Conservation (phyloP, 2,888 invertebrate genomes). For the Zelleria hepariella region DNA sequence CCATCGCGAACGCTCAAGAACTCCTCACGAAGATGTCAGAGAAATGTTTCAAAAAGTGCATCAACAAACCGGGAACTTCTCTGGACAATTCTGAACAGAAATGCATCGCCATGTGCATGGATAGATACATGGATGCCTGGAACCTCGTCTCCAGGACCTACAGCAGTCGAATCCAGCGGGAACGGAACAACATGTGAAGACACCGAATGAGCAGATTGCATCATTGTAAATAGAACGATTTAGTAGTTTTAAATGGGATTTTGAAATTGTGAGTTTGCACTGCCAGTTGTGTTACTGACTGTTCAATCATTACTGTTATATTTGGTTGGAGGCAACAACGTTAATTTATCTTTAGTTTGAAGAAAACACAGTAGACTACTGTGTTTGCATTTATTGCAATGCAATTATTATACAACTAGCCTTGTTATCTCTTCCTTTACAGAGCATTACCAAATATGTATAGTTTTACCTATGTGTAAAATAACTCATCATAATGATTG, state of each 20-base stretch:
- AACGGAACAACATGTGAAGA: slow-evolving; percentile 75
- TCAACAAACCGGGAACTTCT: slow-evolving; percentile 90
- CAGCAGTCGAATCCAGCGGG: slow-evolving; percentile 86
- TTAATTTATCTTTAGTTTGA: not conserved
- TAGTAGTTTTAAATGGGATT: slow-evolving; percentile 45
- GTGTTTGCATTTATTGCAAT: not conserved
- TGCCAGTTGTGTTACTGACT: slow-evolving; percentile 41
- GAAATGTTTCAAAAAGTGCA: slow-evolving; percentile 97
- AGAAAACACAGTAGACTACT: not conserved
- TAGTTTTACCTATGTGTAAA: not conserved
- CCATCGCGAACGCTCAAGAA: slow-evolving; percentile 94
- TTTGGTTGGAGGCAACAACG: slow-evolving; percentile 26
- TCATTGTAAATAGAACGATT: slow-evolving; percentile 57
- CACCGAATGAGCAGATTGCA: slow-evolving; percentile 26
- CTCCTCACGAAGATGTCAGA: slow-evolving; percentile 96
- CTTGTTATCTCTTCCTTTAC: not conserved
- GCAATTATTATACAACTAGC: not conserved
- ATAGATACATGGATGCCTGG: slow-evolving; percentile 97
- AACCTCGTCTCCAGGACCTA: slow-evolving; percentile 93
- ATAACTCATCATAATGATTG: not conserved
- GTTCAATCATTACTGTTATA: slow-evolving; percentile 41
- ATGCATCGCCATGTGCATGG: slow-evolving; percentile 98
- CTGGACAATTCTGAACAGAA: slow-evolving; percentile 94
- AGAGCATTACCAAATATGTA: not conserved
- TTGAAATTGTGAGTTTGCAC: slow-evolving; percentile 39